phyloP scores from a whole-genome alignment of 2,797 vertebrate species.

The Urophycis tenuis region DNA sequence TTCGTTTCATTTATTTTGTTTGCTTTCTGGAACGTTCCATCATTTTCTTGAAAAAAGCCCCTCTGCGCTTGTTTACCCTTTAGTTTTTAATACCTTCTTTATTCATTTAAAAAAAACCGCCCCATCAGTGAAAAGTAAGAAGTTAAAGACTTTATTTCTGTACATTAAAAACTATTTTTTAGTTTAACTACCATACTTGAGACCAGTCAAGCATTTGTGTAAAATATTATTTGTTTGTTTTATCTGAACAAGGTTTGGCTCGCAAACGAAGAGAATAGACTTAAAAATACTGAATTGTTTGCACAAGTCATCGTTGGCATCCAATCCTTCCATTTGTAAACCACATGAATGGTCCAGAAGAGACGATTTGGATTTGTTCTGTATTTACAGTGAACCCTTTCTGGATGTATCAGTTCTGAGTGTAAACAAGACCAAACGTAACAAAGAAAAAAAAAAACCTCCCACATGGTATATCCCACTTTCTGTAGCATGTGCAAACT shows the following conservation, averaged over 20 bases:
- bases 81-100: conserved; percentile 13
- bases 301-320: conserved; percentile 48
- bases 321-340: conserved; percentile 2
- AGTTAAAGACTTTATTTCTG: conserved; percentile 53
- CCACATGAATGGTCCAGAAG: background rate
- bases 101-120: conserved; percentile 24
- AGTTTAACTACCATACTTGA: conserved; percentile 76
- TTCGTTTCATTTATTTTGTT: no score
- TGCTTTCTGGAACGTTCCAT: background rate
- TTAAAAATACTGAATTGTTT: conserved; percentile 56
- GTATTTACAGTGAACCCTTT: background rate
- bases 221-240: conserved; percentile 52
- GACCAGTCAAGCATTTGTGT: conserved; percentile 90
- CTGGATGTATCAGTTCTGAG: background rate
- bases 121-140: conserved; percentile 44
- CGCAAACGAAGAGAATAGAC: conserved; percentile 41
- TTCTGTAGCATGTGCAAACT: conserved; percentile 48
- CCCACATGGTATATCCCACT: conserved; percentile 31
- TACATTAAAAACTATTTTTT: conserved; percentile 63
- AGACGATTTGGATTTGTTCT: conserved; percentile 8
- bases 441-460: conserved; percentile 13
- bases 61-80: conserved; percentile 6
- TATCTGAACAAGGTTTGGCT: conserved; percentile 48
- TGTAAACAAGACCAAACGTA: conserved; percentile 16
- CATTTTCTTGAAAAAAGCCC: background rate